Conservation (phyloP, 2,797 vertebrate genomes). For the Eulemur rubriventer region DNA sequence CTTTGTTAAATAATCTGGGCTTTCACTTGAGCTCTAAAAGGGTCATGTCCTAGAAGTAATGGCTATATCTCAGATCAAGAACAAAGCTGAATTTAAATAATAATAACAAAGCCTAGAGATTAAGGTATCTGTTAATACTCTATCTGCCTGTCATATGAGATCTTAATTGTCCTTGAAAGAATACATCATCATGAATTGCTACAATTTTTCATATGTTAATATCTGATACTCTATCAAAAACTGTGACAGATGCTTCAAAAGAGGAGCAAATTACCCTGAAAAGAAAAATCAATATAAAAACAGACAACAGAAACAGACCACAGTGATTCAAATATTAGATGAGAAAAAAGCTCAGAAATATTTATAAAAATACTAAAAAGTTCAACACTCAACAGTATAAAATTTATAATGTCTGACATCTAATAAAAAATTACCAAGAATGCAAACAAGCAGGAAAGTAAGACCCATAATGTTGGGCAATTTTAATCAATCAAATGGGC, state of each 20-base stretch:
- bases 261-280: too few relatives aligned
- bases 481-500: background rate
- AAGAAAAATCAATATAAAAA: background rate
- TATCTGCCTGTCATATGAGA: background rate
- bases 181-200: background rate
- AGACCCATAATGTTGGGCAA: background rate
- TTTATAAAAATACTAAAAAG: background rate
- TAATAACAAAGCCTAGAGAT: background rate
- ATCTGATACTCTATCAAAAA: background rate
- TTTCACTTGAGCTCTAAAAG: background rate
- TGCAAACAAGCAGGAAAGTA: background rate
- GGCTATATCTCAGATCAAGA: background rate
- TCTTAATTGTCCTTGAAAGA: background rate
- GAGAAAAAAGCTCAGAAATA: background rate
- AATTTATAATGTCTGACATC: background rate
- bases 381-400: background rate
- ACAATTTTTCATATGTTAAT: background rate
- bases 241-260: background rate
- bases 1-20: background rate
- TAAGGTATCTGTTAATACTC: background rate
- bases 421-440: background rate
- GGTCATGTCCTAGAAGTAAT: background rate
- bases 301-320: background rate
- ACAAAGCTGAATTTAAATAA: background rate
- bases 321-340: background rate